A percentile compares a stretch with the other conserved stretches of the same genome.
phyloP scores from a whole-genome alignment of 2,888 invertebrate genomes.

The Pterobdella sp. region DNA sequence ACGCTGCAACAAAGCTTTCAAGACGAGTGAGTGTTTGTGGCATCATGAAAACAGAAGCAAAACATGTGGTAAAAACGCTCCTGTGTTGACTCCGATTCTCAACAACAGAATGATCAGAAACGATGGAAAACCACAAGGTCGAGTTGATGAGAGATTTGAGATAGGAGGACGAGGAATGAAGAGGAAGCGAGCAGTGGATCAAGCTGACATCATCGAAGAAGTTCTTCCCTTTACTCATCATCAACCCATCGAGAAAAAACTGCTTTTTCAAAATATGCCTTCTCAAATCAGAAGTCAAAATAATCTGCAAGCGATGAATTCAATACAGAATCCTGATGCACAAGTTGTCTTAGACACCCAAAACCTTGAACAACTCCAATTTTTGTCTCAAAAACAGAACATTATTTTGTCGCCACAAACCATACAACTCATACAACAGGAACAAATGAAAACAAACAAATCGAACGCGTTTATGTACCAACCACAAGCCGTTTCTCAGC shows the following conservation, averaged over 20 bases:
- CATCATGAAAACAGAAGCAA: conserved; percentile 40
- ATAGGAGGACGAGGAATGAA: conserved; percentile 13
- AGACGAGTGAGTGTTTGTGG: conserved; percentile 40
- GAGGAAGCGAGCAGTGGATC: background rate
- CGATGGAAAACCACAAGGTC: background rate
- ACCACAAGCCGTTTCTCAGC: too few species aligned
- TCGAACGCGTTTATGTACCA: too few species aligned
- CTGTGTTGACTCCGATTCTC: conserved; percentile 23
- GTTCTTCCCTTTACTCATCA: background rate
- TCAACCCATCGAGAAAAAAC: background rate
- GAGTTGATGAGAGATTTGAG: conserved; percentile 27
- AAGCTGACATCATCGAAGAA: conserved; percentile 21
- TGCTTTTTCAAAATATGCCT: too few species aligned
- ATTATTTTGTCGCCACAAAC: too few species aligned
- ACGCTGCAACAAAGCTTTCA: conserved; percentile 38
- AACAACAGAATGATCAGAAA: conserved; percentile 16
- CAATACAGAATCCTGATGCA: too few species aligned
- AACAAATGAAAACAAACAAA: too few species aligned
- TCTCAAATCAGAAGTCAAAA: too few species aligned
- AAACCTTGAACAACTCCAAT: too few species aligned
- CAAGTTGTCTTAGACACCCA: too few species aligned
- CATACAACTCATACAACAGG: too few species aligned
- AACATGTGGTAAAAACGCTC: conserved; percentile 36
- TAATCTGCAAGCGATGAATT: too few species aligned
- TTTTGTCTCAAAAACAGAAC: too few species aligned